Conservation (phyloP, 2,797 vertebrate genomes). For the Urophycis tenuis region DNA sequence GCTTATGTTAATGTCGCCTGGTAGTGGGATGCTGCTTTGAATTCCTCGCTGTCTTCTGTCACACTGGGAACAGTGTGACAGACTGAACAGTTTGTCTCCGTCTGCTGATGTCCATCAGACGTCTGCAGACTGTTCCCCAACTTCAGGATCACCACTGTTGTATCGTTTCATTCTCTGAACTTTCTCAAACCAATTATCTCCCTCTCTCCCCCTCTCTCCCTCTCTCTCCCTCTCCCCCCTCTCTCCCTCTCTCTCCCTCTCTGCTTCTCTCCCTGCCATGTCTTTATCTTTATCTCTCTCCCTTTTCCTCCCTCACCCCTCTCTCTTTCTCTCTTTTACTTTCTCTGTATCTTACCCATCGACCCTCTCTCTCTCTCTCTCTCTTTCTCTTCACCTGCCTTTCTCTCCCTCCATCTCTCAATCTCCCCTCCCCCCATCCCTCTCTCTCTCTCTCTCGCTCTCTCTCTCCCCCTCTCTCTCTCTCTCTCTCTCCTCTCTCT, state of each 20-base stretch:
- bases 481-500: slow-evolving; percentile 2
- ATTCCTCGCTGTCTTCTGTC: not conserved
- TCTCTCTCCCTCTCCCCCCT: not conserved
- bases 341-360: not conserved
- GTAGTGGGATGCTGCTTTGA: not conserved
- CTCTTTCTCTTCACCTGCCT: not conserved
- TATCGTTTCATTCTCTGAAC: not conserved
- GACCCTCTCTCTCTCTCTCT: not conserved
- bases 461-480: no score
- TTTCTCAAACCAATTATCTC: not conserved
- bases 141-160: not conserved
- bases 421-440: not conserved
- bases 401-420: slow-evolving; percentile 26
- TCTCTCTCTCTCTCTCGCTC: no score
- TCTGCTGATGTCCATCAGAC: not conserved
- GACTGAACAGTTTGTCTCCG: not conserved
- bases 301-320: not conserved
- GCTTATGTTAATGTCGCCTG: not conserved
- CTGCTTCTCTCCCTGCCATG: no score
- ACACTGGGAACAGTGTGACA: no score
- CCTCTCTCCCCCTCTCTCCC: not conserved
- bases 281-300: not conserved
- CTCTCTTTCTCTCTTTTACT: not conserved
- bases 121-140: not conserved
- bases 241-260: not conserved